Evolutionary conservation across 2,888 invertebrate species (phyloP).

Genomic region (Leucophenga montana): DNA sequence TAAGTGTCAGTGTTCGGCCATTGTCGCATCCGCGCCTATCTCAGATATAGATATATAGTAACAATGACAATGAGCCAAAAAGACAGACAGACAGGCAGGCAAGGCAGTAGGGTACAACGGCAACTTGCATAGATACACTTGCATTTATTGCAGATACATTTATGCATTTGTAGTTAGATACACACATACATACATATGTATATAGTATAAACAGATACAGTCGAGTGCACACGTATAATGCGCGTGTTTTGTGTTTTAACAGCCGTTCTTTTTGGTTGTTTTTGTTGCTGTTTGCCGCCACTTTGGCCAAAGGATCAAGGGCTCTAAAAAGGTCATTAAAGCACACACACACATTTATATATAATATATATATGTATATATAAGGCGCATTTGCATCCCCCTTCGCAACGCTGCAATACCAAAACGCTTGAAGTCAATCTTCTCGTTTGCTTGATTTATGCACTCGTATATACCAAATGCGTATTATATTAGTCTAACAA

Average conservation of each 20-base stretch:
- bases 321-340: conserved; percentile 24
- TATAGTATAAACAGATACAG: not conserved
- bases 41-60: no score
- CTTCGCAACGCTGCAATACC: not conserved
- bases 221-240: conserved; percentile 1
- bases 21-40: no score
- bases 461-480: no score
- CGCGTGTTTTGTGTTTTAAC: not conserved
- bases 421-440: no score
- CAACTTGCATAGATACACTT: not conserved
- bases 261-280: not conserved
- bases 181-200: not conserved
- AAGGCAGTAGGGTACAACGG: not conserved
- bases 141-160: not conserved
- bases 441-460: no score
- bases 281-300: conserved; percentile 28
- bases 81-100: no score
- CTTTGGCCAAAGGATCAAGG: conserved; percentile 33
- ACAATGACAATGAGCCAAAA: no score
- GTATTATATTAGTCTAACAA: no score
- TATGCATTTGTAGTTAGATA: not conserved
- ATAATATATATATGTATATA: not conserved
- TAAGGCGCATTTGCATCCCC: not conserved
- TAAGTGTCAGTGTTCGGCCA: no score
- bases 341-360: conserved; percentile 13